Evolutionary conservation across 2,888 invertebrate species (phyloP).

Genomic region (Branchellion lobata): DNA sequence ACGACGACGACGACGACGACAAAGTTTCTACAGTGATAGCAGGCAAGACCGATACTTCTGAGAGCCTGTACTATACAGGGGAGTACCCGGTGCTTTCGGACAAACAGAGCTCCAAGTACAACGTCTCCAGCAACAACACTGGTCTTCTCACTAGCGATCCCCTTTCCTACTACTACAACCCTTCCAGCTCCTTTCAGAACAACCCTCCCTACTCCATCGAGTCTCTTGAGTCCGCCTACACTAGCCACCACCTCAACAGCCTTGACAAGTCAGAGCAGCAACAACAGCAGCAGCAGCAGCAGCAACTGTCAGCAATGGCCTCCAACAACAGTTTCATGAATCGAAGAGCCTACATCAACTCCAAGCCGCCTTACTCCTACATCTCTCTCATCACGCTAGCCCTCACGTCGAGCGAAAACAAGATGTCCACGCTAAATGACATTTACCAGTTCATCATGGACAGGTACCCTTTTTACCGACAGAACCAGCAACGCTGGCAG

Average conservation of each 20-base stretch:
- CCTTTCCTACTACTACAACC: slow-evolving; percentile 6
- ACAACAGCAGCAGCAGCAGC: background rate
- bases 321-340: slow-evolving; percentile 10
- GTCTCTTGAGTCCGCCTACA: slow-evolving; percentile 23
- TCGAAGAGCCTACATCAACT: slow-evolving; percentile 85
- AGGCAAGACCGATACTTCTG: background rate
- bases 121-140: background rate
- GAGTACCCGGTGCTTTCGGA: background rate
- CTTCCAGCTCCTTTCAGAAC: background rate
- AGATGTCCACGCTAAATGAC: slow-evolving; percentile 95
- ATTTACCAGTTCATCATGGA: slow-evolving; percentile 99
- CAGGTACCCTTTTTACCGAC: slow-evolving; percentile 93
- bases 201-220: slow-evolving; percentile 27
- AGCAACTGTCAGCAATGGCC: background rate
- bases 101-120: background rate
- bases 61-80: background rate
- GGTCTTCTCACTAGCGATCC: background rate
- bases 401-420: slow-evolving; percentile 89
- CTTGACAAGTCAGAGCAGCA: slow-evolving; percentile 4
- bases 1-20: background rate
- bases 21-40: background rate
- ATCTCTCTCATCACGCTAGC: slow-evolving; percentile 99
- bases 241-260: background rate
- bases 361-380: slow-evolving; percentile 83
- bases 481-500: slow-evolving; percentile 99